Evolutionary conservation across 2,888 invertebrate genomes (phyloP).

Genomic region (Stenichneumon culpator): DNA sequence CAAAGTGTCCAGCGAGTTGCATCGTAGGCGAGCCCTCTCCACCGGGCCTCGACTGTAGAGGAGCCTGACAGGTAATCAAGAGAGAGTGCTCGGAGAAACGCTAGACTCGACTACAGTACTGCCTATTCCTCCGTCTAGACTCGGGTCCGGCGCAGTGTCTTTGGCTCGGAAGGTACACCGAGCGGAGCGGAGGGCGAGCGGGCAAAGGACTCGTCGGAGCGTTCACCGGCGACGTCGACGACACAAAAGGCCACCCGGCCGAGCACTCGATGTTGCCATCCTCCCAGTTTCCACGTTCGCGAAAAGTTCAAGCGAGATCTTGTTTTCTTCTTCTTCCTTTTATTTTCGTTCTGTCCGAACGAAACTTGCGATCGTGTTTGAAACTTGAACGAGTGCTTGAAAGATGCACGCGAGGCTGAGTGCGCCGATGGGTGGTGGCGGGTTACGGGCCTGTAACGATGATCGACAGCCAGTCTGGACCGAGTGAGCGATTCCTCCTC

Average conservation of each 20-base stretch:
- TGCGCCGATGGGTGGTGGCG: not conserved
- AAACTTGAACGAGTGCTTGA: not conserved
- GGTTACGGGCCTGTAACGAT: slow-evolving; percentile 21
- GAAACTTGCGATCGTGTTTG: not conserved
- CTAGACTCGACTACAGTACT: slow-evolving; percentile 19
- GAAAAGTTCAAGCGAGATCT: slow-evolving; percentile 53
- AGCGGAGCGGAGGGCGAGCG: slow-evolving; percentile 39
- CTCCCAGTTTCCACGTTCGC: slow-evolving; percentile 48
- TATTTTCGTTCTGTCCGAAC: not conserved
- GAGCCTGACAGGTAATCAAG: slow-evolving; percentile 62
- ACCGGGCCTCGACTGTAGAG: not conserved
- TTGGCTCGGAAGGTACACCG: slow-evolving; percentile 35
- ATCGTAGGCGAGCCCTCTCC: not conserved
- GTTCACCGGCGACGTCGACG: slow-evolving; percentile 56
- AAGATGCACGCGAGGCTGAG: not conserved
- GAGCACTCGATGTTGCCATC: slow-evolving; percentile 30
- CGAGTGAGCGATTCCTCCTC: slow-evolving; percentile 38
- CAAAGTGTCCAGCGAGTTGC: slow-evolving; percentile 6
- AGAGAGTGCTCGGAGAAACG: slow-evolving; percentile 63
- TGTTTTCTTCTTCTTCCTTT: not conserved
- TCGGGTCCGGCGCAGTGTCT: slow-evolving; percentile 36
- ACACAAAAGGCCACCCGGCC: slow-evolving; percentile 65
- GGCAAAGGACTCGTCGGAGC: slow-evolving; percentile 63
- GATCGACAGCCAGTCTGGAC: slow-evolving; percentile 59
- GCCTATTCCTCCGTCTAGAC: slow-evolving; percentile 56